These are phyloP conservation scores for Creontiades dilutus DNA, from an alignment of 2,888 invertebrate species.

Conservation along the genomic window DNA sequence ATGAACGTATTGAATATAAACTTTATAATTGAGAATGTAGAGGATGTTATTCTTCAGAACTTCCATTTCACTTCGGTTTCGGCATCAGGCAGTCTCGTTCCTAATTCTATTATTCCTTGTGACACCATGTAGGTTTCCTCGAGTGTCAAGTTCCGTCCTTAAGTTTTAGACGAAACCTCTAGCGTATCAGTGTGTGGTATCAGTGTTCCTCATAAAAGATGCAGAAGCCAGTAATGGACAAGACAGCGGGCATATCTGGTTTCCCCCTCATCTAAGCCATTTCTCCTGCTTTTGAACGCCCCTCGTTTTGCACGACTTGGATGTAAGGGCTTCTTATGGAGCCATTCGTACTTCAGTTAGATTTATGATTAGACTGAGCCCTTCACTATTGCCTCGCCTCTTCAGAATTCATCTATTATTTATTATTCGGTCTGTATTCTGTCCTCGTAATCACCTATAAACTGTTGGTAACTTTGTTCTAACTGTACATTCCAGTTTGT, in stretches of 20 bases:
- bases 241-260: background rate
- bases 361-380: background rate
- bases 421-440: no score
- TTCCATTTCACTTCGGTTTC: no score
- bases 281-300: background rate
- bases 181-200: background rate
- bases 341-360: background rate
- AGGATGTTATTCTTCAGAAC: no score
- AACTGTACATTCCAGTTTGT: no score
- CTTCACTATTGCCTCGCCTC: background rate
- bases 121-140: background rate
- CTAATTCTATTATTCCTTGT: background rate
- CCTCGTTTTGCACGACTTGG: background rate
- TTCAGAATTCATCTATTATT: no score
- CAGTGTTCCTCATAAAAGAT: constrained; percentile 20
- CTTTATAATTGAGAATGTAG: no score
- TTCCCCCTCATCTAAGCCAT: background rate
- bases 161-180: background rate
- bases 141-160: background rate
- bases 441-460: no score
- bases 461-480: no score
- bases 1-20: no score
- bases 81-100: background rate
- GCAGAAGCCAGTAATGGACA: constrained; percentile 32
- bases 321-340: background rate